These are phyloP conservation scores for Perizoma affinitatum DNA, from an alignment of 2,888 invertebrate genomes.

Conservation along the genomic window DNA sequence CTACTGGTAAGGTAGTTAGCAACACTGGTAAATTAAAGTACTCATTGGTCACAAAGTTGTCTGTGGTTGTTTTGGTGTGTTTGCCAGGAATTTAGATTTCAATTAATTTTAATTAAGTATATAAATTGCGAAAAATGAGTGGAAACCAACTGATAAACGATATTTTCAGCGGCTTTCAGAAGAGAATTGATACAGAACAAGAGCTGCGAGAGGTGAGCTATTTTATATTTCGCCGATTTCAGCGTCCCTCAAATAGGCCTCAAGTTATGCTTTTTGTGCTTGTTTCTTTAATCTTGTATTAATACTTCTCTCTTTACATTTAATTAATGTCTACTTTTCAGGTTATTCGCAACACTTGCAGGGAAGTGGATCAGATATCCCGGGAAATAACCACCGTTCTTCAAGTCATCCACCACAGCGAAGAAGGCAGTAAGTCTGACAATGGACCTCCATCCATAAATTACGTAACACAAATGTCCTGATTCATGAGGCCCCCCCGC, in stretches of 20 bases:
- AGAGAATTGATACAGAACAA: constrained; percentile 90
- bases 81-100: background rate
- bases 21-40: background rate
- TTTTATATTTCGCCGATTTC: background rate
- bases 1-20: too few species aligned
- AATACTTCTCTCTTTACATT: too few species aligned
- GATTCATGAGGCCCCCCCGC: too few species aligned
- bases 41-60: background rate
- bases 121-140: constrained; percentile 23
- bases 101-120: background rate
- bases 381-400: constrained; percentile 91
- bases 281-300: too few species aligned
- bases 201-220: constrained; percentile 89
- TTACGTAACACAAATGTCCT: too few species aligned
- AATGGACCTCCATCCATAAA: too few species aligned
- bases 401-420: constrained; percentile 92
- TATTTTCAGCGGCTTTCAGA: constrained; percentile 88
- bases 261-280: background rate
- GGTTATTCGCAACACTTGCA: constrained; percentile 88
- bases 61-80: background rate
- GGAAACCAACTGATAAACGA: constrained; percentile 26
- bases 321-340: constrained; percentile 49
- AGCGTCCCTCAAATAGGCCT: background rate
- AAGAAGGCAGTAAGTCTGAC: constrained; percentile 86
- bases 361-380: constrained; percentile 90